Percentiles rank a stretch among this genome's conserved stretches.
These are phyloP conservation scores for Drosophila austrosaltans DNA, from an alignment of 2,888 invertebrate genomes.

Conservation along the genomic window DNA sequence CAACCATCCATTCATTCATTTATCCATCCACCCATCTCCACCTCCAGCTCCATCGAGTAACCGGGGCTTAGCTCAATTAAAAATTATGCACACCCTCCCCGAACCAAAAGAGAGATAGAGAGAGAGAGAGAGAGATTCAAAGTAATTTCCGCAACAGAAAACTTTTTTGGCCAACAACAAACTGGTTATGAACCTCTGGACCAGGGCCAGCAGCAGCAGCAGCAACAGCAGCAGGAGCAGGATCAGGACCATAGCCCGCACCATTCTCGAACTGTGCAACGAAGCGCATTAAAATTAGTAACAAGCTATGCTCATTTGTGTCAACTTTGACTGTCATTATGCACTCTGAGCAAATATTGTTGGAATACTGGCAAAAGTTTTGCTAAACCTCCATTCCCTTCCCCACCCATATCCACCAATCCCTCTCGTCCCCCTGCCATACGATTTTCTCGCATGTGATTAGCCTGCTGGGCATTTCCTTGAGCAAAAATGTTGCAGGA, in stretches of 20 bases:
- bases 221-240: not conserved
- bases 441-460: conserved; percentile 59
- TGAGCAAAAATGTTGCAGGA: conserved; percentile 63
- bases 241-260: not conserved
- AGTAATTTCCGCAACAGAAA: conserved; percentile 76
- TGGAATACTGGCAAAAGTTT: conserved; percentile 63
- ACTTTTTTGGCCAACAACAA: conserved; percentile 39
- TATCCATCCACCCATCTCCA: not conserved
- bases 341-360: conserved; percentile 79
- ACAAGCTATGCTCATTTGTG: conserved; percentile 80
- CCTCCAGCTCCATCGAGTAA: not conserved
- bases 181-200: conserved; percentile 16
- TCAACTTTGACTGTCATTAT: conserved; percentile 81
- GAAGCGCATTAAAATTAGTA: conserved; percentile 75
- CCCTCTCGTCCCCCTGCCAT: not conserved
- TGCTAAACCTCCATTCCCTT: conserved; percentile 14
- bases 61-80: conserved; percentile 62
- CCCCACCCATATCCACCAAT: not conserved
- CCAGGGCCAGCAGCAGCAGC: not conserved
- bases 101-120: not conserved
- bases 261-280: conserved; percentile 48
- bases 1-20: conserved; percentile 17
- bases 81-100: conserved; percentile 56
- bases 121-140: conserved; percentile 23
- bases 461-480: conserved; percentile 72